phyloP scores from a whole-genome alignment of 2,797 vertebrate species.

The Tachyglossus aculeatus region DNA sequence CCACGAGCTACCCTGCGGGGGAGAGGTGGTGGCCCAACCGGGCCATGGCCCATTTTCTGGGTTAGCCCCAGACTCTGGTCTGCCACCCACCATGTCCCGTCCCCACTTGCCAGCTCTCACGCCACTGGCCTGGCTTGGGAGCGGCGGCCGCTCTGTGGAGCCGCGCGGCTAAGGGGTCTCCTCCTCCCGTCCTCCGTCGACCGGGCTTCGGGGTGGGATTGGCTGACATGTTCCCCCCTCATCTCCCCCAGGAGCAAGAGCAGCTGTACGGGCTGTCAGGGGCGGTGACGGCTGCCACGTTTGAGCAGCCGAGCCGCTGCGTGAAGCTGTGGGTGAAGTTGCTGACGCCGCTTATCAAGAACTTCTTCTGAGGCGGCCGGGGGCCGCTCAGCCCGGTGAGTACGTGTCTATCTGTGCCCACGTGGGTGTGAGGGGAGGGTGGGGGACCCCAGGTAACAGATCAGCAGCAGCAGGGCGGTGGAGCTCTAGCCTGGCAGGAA shows the following conservation, averaged over 20 bases:
- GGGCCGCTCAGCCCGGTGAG: slow-evolving; percentile 52
- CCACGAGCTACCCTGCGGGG: not conserved
- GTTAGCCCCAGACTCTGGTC: accelerated
- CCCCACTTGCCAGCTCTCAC: accelerated
- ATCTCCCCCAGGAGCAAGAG: slow-evolving; percentile 85
- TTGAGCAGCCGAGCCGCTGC: slow-evolving; percentile 85
- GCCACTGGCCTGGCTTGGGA: not conserved
- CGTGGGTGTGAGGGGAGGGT: no score
- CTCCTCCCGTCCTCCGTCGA: not conserved
- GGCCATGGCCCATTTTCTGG: accelerated
- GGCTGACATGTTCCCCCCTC: not conserved
- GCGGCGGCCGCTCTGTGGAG: not conserved
- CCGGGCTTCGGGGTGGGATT: not conserved
- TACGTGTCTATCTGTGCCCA: no score
- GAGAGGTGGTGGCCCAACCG: not conserved
- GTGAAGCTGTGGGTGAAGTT: slow-evolving; percentile 97
- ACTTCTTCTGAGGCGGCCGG: slow-evolving; percentile 87
- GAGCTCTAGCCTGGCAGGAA: no score
- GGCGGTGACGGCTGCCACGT: slow-evolving; percentile 85
- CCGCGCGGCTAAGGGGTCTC: not conserved
- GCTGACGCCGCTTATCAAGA: slow-evolving; percentile 94
- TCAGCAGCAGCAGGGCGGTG: no score
- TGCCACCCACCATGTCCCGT: not conserved
- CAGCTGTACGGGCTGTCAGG: slow-evolving; percentile 85
- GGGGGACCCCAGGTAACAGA: no score